phyloP scores from a whole-genome alignment of 1,140 invertebrate species.

The Drosophila mojavensis region DNA sequence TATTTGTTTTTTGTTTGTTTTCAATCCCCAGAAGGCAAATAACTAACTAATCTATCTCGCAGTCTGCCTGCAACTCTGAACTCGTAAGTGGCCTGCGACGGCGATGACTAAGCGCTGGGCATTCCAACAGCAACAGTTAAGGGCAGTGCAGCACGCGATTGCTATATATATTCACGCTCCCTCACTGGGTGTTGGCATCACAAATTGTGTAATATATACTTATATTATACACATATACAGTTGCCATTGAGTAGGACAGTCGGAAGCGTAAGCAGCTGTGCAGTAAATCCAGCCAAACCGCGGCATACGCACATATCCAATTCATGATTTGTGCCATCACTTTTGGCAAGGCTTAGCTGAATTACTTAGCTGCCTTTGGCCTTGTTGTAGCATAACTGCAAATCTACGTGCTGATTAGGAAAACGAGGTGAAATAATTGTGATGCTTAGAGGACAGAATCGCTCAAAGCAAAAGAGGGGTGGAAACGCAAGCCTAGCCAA shows the following conservation, averaged over 20 bases:
- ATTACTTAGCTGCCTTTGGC: constrained; percentile 9
- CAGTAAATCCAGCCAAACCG: constrained; percentile 22
- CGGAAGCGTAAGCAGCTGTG: constrained; percentile 13
- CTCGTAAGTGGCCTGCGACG: background rate
- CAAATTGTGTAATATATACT: background rate
- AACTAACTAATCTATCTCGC: background rate
- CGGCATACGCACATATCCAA: background rate
- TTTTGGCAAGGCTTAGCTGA: constrained; percentile 50
- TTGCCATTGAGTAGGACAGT: constrained; percentile 14
- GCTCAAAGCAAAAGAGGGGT: background rate
- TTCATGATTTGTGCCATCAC: constrained; percentile 5
- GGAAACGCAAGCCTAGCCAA: background rate
- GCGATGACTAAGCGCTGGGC: constrained; percentile 22
- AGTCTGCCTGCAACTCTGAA: no score
- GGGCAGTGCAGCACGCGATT: constrained; percentile 61
- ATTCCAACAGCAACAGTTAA: constrained; percentile 64
- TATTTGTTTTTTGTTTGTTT: background rate
- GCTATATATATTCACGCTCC: background rate
- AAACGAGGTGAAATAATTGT: constrained; percentile 12
- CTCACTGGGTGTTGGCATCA: background rate
- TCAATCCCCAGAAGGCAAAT: background rate
- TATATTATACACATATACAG: no score
- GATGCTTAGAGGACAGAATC: background rate
- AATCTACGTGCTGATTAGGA: constrained; percentile 18
- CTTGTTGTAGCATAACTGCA: background rate